These are phyloP conservation scores for Leucoptera coffeella DNA, from an alignment of 2,888 invertebrate species.

Conservation along the genomic window DNA sequence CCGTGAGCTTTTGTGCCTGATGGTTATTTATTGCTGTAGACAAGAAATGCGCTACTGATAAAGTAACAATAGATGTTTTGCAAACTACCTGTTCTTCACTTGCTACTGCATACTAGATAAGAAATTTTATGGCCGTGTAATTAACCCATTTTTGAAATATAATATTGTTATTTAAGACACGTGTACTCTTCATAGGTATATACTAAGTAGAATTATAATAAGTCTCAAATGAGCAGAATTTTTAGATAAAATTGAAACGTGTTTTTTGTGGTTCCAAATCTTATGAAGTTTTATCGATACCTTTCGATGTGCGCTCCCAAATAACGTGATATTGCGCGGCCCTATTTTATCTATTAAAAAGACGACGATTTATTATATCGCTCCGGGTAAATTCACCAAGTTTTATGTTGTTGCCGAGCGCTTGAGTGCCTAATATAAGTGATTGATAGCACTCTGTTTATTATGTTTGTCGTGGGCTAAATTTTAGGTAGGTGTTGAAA, in stretches of 20 bases:
- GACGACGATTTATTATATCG: conserved; percentile 36
- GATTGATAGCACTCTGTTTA: conserved; percentile 40
- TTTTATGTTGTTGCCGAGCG: conserved; percentile 42
- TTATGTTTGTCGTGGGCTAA: conserved; percentile 8
- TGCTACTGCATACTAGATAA: too few species aligned
- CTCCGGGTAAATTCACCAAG: conserved; percentile 44
- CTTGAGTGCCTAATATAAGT: conserved; percentile 32
- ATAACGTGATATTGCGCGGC: conserved; percentile 53
- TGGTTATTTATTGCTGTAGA: conserved; percentile 12
- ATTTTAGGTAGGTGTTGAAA: neutral
- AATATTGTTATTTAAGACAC: too few species aligned
- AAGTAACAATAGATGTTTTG: conserved; percentile 17
- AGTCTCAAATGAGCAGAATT: too few species aligned
- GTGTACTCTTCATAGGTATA: too few species aligned
- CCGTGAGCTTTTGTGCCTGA: conserved; percentile 23
- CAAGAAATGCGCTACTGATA: neutral
- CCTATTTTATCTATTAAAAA: conserved; percentile 55
- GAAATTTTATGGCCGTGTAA: too few species aligned
- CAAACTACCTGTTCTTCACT: conserved; percentile 1
- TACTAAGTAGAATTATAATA: too few species aligned
- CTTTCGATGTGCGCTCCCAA: too few species aligned
- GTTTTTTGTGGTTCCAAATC: too few species aligned
- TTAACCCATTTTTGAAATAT: too few species aligned
- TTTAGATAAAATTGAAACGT: too few species aligned
- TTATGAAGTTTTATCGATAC: too few species aligned